phyloP scores from a whole-genome alignment of 2,888 invertebrate genomes.

The Agriopis aurantiaria region DNA sequence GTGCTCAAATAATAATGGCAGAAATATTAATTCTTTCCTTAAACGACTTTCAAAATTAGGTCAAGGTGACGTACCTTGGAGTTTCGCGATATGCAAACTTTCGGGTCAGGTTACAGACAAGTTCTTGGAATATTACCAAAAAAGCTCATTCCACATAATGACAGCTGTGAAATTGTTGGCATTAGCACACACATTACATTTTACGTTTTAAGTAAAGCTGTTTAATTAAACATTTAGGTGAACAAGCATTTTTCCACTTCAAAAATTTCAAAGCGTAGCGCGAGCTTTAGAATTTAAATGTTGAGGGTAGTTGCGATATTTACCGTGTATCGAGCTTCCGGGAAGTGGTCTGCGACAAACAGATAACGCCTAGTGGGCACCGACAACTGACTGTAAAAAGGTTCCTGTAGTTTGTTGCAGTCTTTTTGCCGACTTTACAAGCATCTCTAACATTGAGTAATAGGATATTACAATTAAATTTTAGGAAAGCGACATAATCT shows the following conservation, averaged over 20 bases:
- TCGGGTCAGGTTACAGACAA: conserved; percentile 37
- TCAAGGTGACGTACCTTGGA: conserved; percentile 45
- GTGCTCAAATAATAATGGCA: conserved; percentile 21
- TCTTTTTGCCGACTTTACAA: not conserved
- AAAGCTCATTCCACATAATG: conserved; percentile 13
- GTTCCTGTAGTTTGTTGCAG: conserved; percentile 20
- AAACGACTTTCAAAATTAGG: conserved; percentile 44
- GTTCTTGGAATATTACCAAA: conserved; percentile 22
- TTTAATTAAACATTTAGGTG: conserved; percentile 11
- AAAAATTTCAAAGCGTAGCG: conserved; percentile 6
- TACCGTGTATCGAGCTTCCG: conserved; percentile 38
- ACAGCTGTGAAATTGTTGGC: conserved; percentile 15
- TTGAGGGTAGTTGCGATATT: conserved; percentile 34
- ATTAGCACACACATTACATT: conserved; percentile 11
- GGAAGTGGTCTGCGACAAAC: conserved; percentile 35
- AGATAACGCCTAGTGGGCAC: conserved; percentile 30
- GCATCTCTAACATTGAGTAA: not conserved
- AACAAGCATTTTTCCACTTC: conserved; percentile 4
- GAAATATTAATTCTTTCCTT: conserved; percentile 41
- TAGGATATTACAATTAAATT: not conserved
- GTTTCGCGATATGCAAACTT: conserved; percentile 37
- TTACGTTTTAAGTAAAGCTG: conserved; percentile 1
- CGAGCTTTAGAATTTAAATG: conserved; percentile 15
- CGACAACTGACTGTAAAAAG: conserved; percentile 25
- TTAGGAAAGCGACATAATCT: no score